These are phyloP conservation scores for Amniataba percoides DNA, from an alignment of 2,797 vertebrate species.

Conservation along the genomic window DNA sequence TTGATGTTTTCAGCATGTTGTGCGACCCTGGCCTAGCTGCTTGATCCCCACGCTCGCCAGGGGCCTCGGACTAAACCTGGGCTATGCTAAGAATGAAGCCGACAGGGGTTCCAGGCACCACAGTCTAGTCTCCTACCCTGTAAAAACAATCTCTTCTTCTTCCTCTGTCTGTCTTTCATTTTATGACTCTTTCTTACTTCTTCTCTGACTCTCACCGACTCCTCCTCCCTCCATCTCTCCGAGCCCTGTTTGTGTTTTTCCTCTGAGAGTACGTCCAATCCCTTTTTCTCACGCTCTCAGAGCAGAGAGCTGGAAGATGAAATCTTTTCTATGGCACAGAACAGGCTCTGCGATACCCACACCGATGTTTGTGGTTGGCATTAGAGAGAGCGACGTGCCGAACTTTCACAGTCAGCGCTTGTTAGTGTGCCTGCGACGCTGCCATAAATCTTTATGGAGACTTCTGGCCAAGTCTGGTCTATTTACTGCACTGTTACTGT, in stretches of 20 bases:
- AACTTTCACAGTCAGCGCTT: constrained; percentile 35
- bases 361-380: constrained; percentile 56
- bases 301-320: constrained; percentile 49
- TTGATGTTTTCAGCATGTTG: constrained; percentile 46
- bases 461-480: constrained; percentile 35
- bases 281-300: constrained; percentile 69
- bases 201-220: constrained; percentile 22
- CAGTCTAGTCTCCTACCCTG: constrained; percentile 59
- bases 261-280: constrained; percentile 39
- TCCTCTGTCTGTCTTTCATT: constrained; percentile 24
- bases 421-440: constrained; percentile 39
- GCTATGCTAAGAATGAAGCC: constrained; percentile 77
- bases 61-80: constrained; percentile 69
- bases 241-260: constrained; percentile 54
- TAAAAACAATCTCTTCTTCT: constrained; percentile 64
- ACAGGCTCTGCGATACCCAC: constrained; percentile 33
- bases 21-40: constrained; percentile 33
- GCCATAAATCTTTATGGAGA: constrained; percentile 47
- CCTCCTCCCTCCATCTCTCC: constrained; percentile 24
- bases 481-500: constrained; percentile 50
- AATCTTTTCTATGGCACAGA: constrained; percentile 60
- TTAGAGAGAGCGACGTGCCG: constrained; percentile 34
- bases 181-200: constrained; percentile 37
- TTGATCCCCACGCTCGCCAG: constrained; percentile 60
- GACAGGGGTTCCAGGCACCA: constrained; percentile 67